Evolutionary conservation across 2,113 vertebrate genomes (phyloP).

Genomic region (Puntigrus tetrazona): DNA sequence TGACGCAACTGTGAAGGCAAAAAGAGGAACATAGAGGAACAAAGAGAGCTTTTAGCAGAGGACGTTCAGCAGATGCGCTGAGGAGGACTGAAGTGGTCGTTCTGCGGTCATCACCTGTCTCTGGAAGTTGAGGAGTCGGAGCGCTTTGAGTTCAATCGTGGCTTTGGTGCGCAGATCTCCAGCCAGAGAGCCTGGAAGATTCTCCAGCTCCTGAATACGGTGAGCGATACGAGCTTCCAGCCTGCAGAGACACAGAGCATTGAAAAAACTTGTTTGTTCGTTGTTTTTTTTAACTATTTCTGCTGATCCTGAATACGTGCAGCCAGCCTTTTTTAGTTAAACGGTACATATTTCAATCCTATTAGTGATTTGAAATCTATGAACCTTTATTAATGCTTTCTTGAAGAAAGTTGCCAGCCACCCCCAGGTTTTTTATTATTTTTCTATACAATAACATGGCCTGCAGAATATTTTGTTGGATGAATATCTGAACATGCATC

Average conservation of each 20-base stretch:
- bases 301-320: neutral
- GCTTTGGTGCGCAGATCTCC: conserved; percentile 96
- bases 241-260: conserved; percentile 65
- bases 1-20: conserved; percentile 81
- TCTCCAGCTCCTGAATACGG: conserved; percentile 94
- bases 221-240: conserved; percentile 94
- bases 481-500: too few species aligned
- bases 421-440: too few species aligned
- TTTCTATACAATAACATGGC: too few species aligned
- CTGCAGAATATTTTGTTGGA: too few species aligned
- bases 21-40: neutral
- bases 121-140: conserved; percentile 96
- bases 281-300: neutral
- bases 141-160: conserved; percentile 93
- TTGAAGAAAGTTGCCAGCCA: too few species aligned
- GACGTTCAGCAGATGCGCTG: neutral
- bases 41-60: neutral
- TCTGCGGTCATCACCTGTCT: conserved; percentile 81
- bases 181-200: conserved; percentile 90
- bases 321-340: neutral
- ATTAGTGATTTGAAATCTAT: too few species aligned
- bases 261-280: too few species aligned
- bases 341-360: too few species aligned
- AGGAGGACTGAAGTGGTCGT: neutral
- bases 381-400: too few species aligned